Percentiles rank a stretch among this genome's conserved stretches.
Conservation (phyloP, 92 coral and sea anemone species). For the Parazoanthus darwini region DNA sequence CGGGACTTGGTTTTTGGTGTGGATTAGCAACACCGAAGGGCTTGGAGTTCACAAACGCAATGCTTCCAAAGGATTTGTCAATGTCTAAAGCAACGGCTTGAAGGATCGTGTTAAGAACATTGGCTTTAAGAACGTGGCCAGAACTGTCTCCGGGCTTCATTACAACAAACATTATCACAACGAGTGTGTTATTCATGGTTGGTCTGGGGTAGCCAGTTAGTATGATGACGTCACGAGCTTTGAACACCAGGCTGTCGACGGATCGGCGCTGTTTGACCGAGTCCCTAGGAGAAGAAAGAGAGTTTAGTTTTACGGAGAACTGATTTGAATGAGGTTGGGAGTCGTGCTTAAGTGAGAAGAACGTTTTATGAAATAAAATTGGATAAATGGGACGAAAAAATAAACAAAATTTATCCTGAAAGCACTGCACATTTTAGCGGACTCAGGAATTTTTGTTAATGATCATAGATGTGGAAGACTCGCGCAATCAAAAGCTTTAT, state of each 20-base stretch:
- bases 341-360: not conserved
- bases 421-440: too few species aligned
- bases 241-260: not conserved
- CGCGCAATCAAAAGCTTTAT: too few species aligned
- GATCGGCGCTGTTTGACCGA: not conserved
- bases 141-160: not conserved
- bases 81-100: not conserved
- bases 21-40: not conserved
- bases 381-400: too few species aligned
- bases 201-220: conserved; percentile 2
- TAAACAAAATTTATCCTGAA: too few species aligned
- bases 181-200: not conserved
- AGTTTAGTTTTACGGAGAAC: too few species aligned
- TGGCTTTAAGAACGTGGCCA: not conserved
- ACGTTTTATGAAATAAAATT: too few species aligned
- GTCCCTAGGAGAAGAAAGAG: not conserved
- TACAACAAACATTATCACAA: conserved; percentile 9
- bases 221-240: conserved; percentile 6
- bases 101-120: not conserved
- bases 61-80: not conserved
- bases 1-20: not conserved
- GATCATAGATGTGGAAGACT: too few species aligned
- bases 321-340: not conserved
- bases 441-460: too few species aligned
- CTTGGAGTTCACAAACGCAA: not conserved